Evolutionary conservation across 2,113 vertebrate species (phyloP).

Genomic region (Macrotus californicus): DNA sequence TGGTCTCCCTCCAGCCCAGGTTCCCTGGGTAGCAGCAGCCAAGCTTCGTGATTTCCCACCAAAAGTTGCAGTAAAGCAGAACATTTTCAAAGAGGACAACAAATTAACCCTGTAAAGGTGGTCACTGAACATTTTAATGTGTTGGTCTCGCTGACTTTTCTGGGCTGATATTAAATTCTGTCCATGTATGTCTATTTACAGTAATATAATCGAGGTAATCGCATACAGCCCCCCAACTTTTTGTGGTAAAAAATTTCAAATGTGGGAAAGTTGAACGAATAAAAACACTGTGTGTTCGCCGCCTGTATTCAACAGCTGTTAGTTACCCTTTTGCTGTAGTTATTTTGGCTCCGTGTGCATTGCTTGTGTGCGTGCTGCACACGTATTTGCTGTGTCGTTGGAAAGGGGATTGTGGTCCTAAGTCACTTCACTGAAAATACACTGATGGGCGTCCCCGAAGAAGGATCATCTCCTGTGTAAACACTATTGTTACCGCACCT

Average conservation of each 20-base stretch:
- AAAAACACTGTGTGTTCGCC: too few relatives aligned
- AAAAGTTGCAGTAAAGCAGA: not conserved
- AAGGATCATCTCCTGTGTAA: not conserved
- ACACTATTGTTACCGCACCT: not conserved
- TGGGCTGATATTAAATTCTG: not conserved
- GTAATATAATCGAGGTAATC: not conserved
- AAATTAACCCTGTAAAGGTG: not conserved
- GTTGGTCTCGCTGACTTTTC: not conserved
- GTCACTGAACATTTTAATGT: not conserved
- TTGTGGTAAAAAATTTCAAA: not conserved
- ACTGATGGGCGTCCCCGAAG: not conserved
- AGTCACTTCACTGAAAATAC: not conserved
- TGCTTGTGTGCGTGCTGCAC: rapidly evolving
- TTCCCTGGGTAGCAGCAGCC: not conserved
- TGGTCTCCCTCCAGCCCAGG: not conserved
- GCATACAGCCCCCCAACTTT: not conserved
- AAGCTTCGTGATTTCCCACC: not conserved
- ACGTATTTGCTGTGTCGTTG: not conserved
- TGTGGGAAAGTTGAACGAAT: not conserved
- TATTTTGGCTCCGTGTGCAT: not conserved
- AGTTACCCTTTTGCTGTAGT: not conserved
- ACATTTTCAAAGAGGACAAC: not conserved
- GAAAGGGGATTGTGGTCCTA: not conserved
- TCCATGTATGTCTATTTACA: not conserved
- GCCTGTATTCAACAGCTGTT: not conserved